Percentiles rank a stretch among this genome's conserved stretches.
phyloP scores from a whole-genome alignment of 2,888 invertebrate genomes.

The Limnephilus auricula region DNA sequence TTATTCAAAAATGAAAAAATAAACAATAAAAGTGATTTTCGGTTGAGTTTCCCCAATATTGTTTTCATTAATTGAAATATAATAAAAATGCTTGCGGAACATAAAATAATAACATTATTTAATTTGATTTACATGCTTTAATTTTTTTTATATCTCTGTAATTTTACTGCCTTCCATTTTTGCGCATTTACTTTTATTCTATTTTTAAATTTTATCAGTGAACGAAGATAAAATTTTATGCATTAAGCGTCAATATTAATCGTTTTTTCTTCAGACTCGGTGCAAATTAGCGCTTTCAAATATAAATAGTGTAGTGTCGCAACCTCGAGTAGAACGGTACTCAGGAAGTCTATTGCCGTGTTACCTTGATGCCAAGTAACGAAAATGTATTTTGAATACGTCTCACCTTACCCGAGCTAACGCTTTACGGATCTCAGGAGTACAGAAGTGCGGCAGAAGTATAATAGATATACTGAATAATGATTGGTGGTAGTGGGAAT shows the following conservation, averaged over 20 bases:
- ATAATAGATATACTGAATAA: background rate
- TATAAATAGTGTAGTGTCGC: background rate
- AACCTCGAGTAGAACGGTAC: background rate
- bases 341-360: background rate
- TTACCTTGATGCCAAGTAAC: background rate
- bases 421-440: background rate
- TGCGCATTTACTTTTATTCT: background rate
- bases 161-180: background rate
- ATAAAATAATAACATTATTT: too few species aligned
- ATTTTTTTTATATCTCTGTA: background rate
- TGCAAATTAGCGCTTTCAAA: background rate
- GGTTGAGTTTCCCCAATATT: too few species aligned
- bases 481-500: background rate
- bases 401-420: background rate
- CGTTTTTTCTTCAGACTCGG: background rate
- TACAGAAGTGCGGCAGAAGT: background rate
- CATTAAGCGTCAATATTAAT: background rate
- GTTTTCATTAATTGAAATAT: too few species aligned
- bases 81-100: too few species aligned
- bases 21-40: too few species aligned
- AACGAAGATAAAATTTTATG: background rate
- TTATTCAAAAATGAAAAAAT: too few species aligned
- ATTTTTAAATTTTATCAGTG: background rate
- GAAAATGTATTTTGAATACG: slow-evolving; percentile 13
- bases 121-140: too few species aligned